Evolutionary conservation across 2,113 vertebrate species (phyloP), one percentile per base, ranked within the genome.

Genomic region (Gymnarchus niloticus): DNA sequence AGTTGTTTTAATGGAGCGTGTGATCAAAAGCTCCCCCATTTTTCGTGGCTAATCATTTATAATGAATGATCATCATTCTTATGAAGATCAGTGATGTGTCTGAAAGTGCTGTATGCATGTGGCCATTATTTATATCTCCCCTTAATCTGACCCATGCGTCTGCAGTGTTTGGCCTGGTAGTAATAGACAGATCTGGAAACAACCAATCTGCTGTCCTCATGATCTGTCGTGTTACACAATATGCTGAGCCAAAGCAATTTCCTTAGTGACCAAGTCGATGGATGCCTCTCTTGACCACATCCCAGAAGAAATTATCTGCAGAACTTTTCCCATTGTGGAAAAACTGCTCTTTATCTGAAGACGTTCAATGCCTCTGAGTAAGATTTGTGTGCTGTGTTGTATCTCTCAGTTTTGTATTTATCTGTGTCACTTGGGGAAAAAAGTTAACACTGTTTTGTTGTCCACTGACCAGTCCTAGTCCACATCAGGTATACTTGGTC

Each of bases 271-370:
- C 3, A 33, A 46, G 25, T 56, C 44, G 1, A n/a, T 21, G 44
- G 65, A 77, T 41, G 65, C 51, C 65, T 48, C 56, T 54, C 41
- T 17, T 3, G 6, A 10, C 37, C 33, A 23, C 56, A 44, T 14
- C 48, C 65, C 25, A 37, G 33, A 54, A 48, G 48, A 69, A 84
- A 84, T 41, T 56, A 10, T 82, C 80, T 56, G 28, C 51, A 82
- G 51, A 82, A 82, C 51, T 37, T 82, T 82, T 82, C 51, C 44
- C 76, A 4, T 56, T 56, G 51, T 54, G 80, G 80, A 82, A 82
- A 82, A 25, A n/a, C n/a, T 69, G 28, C 51, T 56, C 51, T 82
- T 28, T 82, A 37, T 82, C 80, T 56, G 25, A 37, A 82, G 56
- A 25, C n/a, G 51, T 54, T 54, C 3, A 21, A 5, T 54, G 28